phyloP scores from a whole-genome alignment of 2,113 vertebrate species.

The Camelus bactrianus region DNA sequence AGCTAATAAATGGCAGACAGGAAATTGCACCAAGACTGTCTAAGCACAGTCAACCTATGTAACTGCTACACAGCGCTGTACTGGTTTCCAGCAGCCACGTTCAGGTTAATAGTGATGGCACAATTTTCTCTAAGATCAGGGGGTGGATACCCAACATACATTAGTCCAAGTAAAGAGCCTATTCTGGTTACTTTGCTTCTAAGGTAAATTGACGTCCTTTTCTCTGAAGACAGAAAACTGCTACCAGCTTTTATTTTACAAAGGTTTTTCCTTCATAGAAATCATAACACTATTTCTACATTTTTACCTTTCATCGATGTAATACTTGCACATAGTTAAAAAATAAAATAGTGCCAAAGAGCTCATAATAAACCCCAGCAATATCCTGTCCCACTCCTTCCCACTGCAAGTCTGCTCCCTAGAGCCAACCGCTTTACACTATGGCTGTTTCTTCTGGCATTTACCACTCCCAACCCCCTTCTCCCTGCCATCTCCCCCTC shows the following conservation, averaged over 20 bases:
- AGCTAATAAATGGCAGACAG: not conserved
- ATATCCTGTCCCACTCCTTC: not conserved
- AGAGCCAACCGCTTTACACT: not conserved
- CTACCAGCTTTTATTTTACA: not conserved
- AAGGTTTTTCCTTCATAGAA: slow-evolving; percentile 38
- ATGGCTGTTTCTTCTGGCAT: slow-evolving; percentile 35
- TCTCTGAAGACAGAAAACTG: slow-evolving; percentile 43
- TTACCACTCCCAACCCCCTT: not conserved
- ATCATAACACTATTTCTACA: slow-evolving; percentile 19
- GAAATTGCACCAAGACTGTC: slow-evolving; percentile 25
- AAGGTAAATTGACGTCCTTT: not conserved
- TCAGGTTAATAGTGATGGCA: slow-evolving; percentile 5
- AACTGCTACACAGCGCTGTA: not conserved
- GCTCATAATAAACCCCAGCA: slow-evolving; percentile 18
- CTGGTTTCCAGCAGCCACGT: not conserved
- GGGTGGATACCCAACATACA: not conserved
- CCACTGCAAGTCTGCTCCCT: not conserved
- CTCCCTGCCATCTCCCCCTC: not conserved
- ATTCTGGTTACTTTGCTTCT: slow-evolving; percentile 27
- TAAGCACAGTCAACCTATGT: not conserved
- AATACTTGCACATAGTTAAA: not conserved
- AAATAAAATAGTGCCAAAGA: slow-evolving; percentile 41
- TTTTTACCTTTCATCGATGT: slow-evolving; percentile 48
- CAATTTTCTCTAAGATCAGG: not conserved
- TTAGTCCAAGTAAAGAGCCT: not conserved